These are phyloP conservation scores for Illadopsis cleaveri DNA, from an alignment of 2,113 vertebrate species.

Conservation along the genomic window DNA sequence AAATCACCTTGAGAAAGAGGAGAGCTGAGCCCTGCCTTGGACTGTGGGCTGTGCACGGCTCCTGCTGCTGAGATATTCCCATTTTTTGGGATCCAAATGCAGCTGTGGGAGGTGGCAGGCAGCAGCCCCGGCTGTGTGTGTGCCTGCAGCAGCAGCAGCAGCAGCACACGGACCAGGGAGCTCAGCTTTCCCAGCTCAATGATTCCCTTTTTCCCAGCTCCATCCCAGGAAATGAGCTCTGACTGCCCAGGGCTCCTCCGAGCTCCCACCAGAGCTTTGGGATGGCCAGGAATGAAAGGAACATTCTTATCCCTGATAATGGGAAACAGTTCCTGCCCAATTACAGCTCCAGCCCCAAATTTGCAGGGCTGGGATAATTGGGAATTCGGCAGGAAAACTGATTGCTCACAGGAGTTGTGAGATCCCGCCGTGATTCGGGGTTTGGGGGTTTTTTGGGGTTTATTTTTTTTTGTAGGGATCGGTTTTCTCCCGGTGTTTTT, in stretches of 20 bases:
- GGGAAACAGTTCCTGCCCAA: background rate
- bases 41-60: background rate
- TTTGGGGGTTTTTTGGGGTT: too few relatives aligned
- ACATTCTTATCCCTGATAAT: background rate
- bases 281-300: background rate
- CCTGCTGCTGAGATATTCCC: background rate
- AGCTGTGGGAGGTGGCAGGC: background rate
- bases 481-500: background rate
- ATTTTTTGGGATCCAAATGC: background rate
- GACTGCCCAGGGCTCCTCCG: background rate
- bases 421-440: background rate
- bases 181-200: background rate
- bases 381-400: background rate
- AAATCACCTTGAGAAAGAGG: background rate
- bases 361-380: background rate
- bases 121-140: background rate
- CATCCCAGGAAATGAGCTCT: conserved; percentile 23
- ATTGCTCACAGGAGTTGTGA: background rate
- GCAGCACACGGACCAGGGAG: background rate
- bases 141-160: background rate
- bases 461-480: background rate
- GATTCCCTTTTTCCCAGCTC: background rate
- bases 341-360: background rate
- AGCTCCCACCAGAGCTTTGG: background rate
- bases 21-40: background rate